Evolutionary conservation across 2,888 invertebrate species (phyloP), one percentile per base, ranked within the genome.

Genomic region (Eupsilia transversa): DNA sequence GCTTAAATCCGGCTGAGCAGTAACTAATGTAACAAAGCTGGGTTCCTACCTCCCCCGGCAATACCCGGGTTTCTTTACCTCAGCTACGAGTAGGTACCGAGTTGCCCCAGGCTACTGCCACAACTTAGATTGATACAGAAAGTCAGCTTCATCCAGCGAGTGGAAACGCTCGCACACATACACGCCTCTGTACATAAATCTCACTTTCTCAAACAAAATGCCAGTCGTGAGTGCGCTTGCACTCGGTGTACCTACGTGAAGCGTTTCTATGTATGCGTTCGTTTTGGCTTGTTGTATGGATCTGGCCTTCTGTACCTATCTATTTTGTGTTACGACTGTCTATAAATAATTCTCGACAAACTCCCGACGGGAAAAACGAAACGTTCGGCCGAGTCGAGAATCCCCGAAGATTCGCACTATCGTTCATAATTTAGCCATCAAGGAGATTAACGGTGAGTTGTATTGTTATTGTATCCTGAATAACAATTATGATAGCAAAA

Each of bases 271-370:
- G 49, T 35, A 17, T 59, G 49, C 27, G 14, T 49, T 12, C 14
- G 9, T 49, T 57, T 57, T 41, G 0, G 20, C 12, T 23, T 20
- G 14, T 57, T 41, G 27, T 27, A n/a, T 5, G 14, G 9, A 79
- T 2, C 14, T 49, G 27, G 20, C 49, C 49, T 75, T 79, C 72
- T 79, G 33, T 43, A 14, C 27, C 6, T n/a, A 14, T 35, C 14
- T 27, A 59, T 23, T 41, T 27, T n/a, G 10, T 75, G 33, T 14
- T 49, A 38, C 56, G 30, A 56, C 56, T 72, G 80, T 80, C 81
- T 83, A 89, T 91, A 91, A 91, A 90, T 90, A 89, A 90, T 89
- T 83, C 84, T 68, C 64, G 46, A 68, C 71, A 57, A 82, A 83
- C 52, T 89, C 89, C 87, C 88, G 74, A 63, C 70, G 89, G 87